Conservation (phyloP, 2,113 vertebrate genomes). For the Enhydra lutris region DNA sequence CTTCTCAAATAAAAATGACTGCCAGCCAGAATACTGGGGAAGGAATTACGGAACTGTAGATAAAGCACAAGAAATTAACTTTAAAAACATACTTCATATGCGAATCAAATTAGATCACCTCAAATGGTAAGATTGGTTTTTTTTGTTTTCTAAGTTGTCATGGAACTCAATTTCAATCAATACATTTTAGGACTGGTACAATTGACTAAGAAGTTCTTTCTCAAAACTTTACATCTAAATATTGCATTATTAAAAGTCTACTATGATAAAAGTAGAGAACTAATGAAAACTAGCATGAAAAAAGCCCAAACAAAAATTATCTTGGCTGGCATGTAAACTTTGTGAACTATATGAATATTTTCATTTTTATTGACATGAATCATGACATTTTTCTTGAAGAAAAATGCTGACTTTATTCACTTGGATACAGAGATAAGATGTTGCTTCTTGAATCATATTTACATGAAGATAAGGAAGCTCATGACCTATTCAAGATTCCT, state of each 20-base stretch:
- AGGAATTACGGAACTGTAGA: background rate
- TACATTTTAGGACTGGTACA: background rate
- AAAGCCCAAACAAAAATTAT: background rate
- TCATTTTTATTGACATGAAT: background rate
- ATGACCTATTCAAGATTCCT: background rate
- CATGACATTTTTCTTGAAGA: background rate
- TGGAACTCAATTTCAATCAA: background rate
- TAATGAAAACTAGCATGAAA: background rate
- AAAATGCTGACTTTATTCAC: background rate
- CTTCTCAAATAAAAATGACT: background rate
- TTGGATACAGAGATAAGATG: background rate
- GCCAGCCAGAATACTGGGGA: background rate
- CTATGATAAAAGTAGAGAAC: background rate
- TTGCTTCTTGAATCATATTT: background rate
- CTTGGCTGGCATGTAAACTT: background rate
- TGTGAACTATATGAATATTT: background rate
- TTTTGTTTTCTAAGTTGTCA: background rate
- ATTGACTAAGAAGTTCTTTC: background rate
- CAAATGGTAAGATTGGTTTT: background rate
- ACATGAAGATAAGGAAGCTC: background rate
- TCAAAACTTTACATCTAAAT: background rate
- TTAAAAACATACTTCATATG: background rate
- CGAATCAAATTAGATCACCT: background rate
- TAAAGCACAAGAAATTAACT: background rate
- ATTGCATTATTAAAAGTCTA: background rate